Conservation (phyloP, 35 echinoderm and acorn worm species). For the Acanthaster planci region DNA sequence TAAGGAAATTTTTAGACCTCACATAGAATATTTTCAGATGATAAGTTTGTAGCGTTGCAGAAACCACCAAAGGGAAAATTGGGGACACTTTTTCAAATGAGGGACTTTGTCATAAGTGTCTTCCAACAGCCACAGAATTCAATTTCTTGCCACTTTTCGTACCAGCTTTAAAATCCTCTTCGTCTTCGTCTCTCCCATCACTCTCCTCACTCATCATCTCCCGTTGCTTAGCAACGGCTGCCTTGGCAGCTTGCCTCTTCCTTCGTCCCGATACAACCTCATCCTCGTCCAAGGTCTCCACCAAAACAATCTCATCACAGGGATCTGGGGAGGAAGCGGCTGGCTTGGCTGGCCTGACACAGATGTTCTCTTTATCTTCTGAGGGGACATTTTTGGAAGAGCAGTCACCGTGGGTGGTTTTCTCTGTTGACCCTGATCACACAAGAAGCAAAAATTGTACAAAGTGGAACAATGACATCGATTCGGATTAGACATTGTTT, state of each 20-base stretch:
- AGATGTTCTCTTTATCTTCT: conserved; percentile 29
- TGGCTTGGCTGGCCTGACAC: not conserved
- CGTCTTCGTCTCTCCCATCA: conserved; percentile 20
- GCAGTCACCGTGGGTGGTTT: not conserved
- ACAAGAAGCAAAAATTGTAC: not conserved
- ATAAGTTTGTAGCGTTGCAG: no score
- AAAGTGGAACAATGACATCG: no score
- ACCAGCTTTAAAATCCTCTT: conserved; percentile 48
- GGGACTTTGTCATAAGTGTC: no score
- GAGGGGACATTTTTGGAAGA: not conserved
- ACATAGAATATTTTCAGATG: no score
- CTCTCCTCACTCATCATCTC: conserved; percentile 36
- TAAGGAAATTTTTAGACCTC: no score
- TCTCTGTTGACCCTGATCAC: not conserved
- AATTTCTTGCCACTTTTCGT: not conserved
- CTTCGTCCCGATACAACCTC: conserved; percentile 27
- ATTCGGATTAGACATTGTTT: no score
- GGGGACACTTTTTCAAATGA: no score
- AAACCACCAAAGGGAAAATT: no score
- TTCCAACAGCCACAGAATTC: no score
- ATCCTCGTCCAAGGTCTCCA: conserved; percentile 41
- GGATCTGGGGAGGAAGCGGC: not conserved
- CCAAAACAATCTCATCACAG: conserved; percentile 15
- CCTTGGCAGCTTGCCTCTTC: conserved; percentile 42
- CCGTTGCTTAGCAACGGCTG: conserved; percentile 56